Base-by-base conservation (phyloP, 1,140 invertebrate species). In the Anoplolepis gracilipes region DNA sequence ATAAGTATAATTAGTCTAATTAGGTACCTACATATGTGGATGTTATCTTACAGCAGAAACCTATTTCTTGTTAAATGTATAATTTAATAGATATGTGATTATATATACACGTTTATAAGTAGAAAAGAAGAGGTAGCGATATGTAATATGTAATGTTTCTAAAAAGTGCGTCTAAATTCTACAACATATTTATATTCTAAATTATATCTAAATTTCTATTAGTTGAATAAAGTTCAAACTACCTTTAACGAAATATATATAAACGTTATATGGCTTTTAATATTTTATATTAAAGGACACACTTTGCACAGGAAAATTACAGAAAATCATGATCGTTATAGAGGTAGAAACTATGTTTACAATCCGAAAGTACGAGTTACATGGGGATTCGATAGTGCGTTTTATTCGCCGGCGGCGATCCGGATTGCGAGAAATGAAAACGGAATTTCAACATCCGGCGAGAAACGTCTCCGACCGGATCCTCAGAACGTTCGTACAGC, bases 381-480 rank as follows among this genome's bases (percentile, higher is more conserved):
- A 57, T 39, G 6, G 33, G 19, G 53, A 72, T 70, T 72, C 28
- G 46, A 72, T 28, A 59, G 25, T 22, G n/a, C 19, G 42, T 42
- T 81, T 81, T 59, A 72, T 81, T 59, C 49, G 53, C 65, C 65
- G 33, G 65, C 33, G 49, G 65, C 65, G 36, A 81, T 81, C 13
- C 25, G 53, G 36, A 79, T 79, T 79, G 76, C 76, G 42, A 70
- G 53, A 55, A 22, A 36, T 53, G n/a, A 36, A 73, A 81, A 70
- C 65, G 78, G 78, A 81, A 72, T 81, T 81, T 72, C 65, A 70
- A 59, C 67, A 82, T 42, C n/a, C 55, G 33, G 25, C 73, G 67
- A 61, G 33, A 73, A 82, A 36, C 67, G 67, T 69, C 69, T 42
- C 39, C 67, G 53, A 46, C 65, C 42, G 78, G 53, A 82, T 73